phyloP scores from a whole-genome alignment of 2,797 vertebrate genomes.

The Gouania willdenowi region DNA sequence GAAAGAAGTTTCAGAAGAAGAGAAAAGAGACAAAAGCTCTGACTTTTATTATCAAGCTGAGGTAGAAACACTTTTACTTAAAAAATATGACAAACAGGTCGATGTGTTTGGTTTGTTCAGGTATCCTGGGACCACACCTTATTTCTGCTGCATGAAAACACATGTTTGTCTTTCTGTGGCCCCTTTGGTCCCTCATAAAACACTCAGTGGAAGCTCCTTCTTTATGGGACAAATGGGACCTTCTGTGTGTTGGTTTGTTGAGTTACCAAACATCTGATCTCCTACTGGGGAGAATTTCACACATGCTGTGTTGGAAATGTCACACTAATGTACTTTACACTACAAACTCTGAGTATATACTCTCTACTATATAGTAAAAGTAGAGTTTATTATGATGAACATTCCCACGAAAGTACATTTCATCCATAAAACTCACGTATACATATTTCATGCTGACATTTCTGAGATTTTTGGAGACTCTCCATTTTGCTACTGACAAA shows the following conservation, averaged over 20 bases:
- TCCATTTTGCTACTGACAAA: too few relatives aligned
- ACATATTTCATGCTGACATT: too few relatives aligned
- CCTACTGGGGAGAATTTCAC: slow-evolving; percentile 34
- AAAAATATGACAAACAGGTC: slow-evolving; percentile 7
- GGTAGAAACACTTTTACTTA: slow-evolving; percentile 27
- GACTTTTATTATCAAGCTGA: slow-evolving; percentile 13
- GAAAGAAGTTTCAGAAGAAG: background rate
- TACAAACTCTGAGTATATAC: too few relatives aligned
- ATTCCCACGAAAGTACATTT: too few relatives aligned
- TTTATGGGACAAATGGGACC: slow-evolving; percentile 59
- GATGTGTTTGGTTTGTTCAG: slow-evolving; percentile 28
- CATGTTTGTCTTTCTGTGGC: slow-evolving; percentile 34
- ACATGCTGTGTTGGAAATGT: too few relatives aligned
- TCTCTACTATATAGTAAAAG: too few relatives aligned
- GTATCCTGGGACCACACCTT: slow-evolving; percentile 33
- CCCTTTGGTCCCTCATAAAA: slow-evolving; percentile 28
- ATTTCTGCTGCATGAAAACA: slow-evolving; percentile 48
- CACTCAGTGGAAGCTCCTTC: slow-evolving; percentile 34
- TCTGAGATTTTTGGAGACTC: too few relatives aligned
- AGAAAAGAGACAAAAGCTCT: background rate
- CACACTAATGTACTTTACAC: too few relatives aligned
- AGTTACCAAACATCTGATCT: slow-evolving; percentile 42
- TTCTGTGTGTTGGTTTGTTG: slow-evolving; percentile 30
- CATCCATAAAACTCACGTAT: too few relatives aligned
- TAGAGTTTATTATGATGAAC: too few relatives aligned